Percentiles rank a stretch among this genome's conserved stretches.
Conservation (phyloP, 2,113 vertebrate genomes). For the Nicator chloris region DNA sequence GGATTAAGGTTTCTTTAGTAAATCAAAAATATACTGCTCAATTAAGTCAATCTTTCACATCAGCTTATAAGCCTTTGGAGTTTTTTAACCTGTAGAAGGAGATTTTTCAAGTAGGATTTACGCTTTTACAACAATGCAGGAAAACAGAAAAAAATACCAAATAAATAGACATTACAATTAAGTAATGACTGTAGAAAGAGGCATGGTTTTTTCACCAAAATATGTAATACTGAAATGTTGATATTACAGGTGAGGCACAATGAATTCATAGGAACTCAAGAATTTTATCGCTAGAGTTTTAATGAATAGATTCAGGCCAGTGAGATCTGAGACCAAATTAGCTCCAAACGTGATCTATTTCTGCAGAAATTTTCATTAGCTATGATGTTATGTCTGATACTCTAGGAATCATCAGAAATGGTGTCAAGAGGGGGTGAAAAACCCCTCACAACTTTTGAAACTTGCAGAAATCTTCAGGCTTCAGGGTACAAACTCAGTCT, state of each 20-base stretch:
- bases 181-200: neutral
- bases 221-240: neutral
- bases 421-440: neutral
- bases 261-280: rapidly evolving
- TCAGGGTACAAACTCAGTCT: neutral
- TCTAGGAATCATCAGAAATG: neutral
- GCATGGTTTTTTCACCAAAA: rapidly evolving
- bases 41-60: conserved; percentile 66
- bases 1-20: conserved; percentile 53
- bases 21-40: conserved; percentile 66
- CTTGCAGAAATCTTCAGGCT: neutral
- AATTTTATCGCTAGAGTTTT: neutral
- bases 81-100: conserved; percentile 37
- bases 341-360: neutral
- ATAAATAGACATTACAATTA: neutral
- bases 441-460: neutral
- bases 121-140: neutral
- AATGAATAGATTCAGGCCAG: neutral
- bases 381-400: neutral
- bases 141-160: neutral
- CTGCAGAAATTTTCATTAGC: neutral
- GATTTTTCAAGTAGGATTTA: conserved; percentile 54
- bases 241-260: neutral
- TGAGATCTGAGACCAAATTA: neutral
- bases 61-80: conserved; percentile 57